Evolutionary conservation across 2,113 vertebrate species (phyloP).

Genomic region (Perognathus longimembris): DNA sequence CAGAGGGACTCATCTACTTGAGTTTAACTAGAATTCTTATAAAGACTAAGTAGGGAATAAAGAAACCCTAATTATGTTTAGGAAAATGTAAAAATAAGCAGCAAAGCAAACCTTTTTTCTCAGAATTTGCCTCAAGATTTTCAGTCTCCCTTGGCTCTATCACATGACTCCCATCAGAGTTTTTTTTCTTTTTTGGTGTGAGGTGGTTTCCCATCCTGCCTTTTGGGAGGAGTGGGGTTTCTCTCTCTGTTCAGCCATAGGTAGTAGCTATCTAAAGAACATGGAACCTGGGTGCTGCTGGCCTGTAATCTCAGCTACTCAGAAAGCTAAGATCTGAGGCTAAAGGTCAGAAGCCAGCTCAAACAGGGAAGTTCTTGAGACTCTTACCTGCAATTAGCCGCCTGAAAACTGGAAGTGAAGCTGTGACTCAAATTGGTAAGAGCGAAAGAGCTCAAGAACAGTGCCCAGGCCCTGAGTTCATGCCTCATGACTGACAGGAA

Average conservation of each 20-base stretch:
- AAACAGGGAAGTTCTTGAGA: too few relatives aligned
- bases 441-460: too few relatives aligned
- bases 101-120: background rate
- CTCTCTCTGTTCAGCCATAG: background rate
- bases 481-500: too few relatives aligned
- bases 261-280: background rate
- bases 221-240: background rate
- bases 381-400: too few relatives aligned
- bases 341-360: too few relatives aligned
- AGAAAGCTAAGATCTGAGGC: too few relatives aligned
- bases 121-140: background rate
- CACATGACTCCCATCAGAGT: background rate
- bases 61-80: background rate
- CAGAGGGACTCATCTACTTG: slow-evolving; percentile 25
- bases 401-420: too few relatives aligned
- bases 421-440: too few relatives aligned
- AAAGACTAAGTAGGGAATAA: slow-evolving; percentile 38
- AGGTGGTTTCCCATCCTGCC: too few relatives aligned
- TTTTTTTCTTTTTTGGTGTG: too few relatives aligned
- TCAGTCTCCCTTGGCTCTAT: background rate
- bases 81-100: background rate
- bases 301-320: too few relatives aligned
- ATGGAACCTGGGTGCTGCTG: background rate
- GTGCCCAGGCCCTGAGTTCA: too few relatives aligned
- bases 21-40: slow-evolving; percentile 6